Percentiles rank a stretch among this genome's conserved stretches.
These are phyloP conservation scores for Mus spicilegus DNA, from an alignment of 2,113 vertebrate species.

Conservation along the genomic window DNA sequence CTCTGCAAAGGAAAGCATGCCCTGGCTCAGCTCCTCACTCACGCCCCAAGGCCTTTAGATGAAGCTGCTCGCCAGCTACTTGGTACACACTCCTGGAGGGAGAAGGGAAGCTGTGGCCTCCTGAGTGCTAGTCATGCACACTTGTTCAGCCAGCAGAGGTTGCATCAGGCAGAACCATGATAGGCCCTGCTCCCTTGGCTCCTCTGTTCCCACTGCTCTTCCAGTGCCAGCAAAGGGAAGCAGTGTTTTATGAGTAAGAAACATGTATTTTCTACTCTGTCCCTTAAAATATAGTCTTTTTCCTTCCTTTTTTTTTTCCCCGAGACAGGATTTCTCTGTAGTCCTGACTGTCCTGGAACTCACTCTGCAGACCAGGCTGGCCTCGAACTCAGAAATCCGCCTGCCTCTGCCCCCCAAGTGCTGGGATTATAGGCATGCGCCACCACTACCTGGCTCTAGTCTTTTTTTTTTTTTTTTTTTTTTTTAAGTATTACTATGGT, in stretches of 20 bases:
- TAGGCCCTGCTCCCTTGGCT: background rate
- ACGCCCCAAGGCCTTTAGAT: background rate
- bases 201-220: accelerated
- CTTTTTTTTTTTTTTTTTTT: background rate
- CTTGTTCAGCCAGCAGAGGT: background rate
- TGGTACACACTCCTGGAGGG: background rate
- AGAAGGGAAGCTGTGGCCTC: background rate
- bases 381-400: too few relatives aligned
- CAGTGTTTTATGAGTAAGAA: background rate
- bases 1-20: background rate
- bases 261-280: background rate
- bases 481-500: background rate
- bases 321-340: too few relatives aligned
- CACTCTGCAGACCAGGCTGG: too few relatives aligned
- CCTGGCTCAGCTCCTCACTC: background rate
- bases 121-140: accelerated
- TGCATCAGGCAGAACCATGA: accelerated
- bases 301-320: too few relatives aligned
- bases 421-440: too few relatives aligned
- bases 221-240: background rate
- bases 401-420: too few relatives aligned
- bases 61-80: background rate
- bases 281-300: background rate
- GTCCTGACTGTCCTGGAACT: too few relatives aligned
- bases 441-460: too few relatives aligned